Conservation (phyloP, 1,140 invertebrate species). For the Chlorops oryzae region DNA sequence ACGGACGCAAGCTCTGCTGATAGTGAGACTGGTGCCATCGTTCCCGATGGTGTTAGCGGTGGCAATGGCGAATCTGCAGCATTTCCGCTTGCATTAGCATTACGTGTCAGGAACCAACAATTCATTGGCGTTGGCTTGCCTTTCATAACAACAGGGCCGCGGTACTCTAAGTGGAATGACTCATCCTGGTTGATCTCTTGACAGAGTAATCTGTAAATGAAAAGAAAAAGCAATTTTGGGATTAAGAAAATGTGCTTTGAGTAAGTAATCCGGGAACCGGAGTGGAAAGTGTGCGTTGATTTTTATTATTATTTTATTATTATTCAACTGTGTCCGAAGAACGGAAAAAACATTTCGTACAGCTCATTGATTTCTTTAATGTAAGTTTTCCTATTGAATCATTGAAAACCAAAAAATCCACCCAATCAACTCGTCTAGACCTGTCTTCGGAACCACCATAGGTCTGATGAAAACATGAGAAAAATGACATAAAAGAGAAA, state of each 20-base stretch:
- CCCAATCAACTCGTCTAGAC: too few species aligned
- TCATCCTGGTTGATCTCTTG: conserved; percentile 78
- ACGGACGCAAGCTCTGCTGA: too few species aligned
- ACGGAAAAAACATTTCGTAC: too few species aligned
- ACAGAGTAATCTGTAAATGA: conserved; percentile 68
- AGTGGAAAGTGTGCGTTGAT: background rate
- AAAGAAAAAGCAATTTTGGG: conserved; percentile 9
- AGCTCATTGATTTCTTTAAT: too few species aligned
- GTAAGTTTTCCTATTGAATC: too few species aligned
- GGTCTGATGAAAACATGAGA: too few species aligned
- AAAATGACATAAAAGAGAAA: too few species aligned
- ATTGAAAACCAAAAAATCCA: too few species aligned
- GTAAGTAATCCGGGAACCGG: background rate
- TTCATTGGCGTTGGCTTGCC: conserved; percentile 93
- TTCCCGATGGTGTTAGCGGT: conserved; percentile 28
- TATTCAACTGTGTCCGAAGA: background rate
- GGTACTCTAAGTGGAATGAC: conserved; percentile 77
- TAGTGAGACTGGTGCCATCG: conserved; percentile 16
- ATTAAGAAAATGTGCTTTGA: background rate
- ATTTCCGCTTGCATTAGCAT: conserved; percentile 21
- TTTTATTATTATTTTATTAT: background rate
- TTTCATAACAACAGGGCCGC: conserved; percentile 93
- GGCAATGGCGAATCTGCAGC: conserved; percentile 32
- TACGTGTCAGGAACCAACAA: conserved; percentile 80
- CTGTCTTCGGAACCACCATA: too few species aligned